phyloP scores from a whole-genome alignment of 2,888 invertebrate genomes.

The Dasysyrphus tricinctus region DNA sequence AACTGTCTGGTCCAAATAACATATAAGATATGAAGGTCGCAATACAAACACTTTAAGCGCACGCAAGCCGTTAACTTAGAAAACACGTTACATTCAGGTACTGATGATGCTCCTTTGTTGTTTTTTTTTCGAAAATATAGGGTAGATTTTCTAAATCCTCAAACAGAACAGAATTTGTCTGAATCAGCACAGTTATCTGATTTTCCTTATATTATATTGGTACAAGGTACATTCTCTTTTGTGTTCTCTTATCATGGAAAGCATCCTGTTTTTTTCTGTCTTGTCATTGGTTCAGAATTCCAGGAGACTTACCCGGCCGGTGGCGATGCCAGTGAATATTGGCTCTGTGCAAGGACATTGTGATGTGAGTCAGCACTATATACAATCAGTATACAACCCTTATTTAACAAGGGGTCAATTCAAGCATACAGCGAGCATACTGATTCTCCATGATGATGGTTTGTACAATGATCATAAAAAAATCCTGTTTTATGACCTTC shows the following conservation, averaged over 20 bases:
- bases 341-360: conserved; percentile 46
- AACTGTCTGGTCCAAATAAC: conserved; percentile 13
- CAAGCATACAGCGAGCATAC: conserved; percentile 13
- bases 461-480: conserved; percentile 62
- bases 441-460: conserved; percentile 17
- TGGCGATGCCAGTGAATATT: conserved; percentile 50
- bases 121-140: background rate
- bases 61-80: conserved; percentile 50
- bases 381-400: conserved; percentile 44
- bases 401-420: conserved; percentile 60
- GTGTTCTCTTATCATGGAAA: conserved; percentile 46
- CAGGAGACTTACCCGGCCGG: conserved; percentile 21
- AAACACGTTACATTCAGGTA: conserved; percentile 65
- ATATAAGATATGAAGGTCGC: conserved; percentile 53
- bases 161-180: conserved; percentile 56
- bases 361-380: conserved; percentile 59
- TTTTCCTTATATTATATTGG: background rate
- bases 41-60: conserved; percentile 66
- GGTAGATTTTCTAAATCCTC: conserved; percentile 54
- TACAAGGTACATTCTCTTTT: conserved; percentile 4
- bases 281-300: conserved; percentile 55
- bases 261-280: conserved; percentile 40
- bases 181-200: conserved; percentile 70
- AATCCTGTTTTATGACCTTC: conserved; percentile 71
- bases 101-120: conserved; percentile 3